Conservation (phyloP, 2,888 invertebrate species). For the Clanis bilineata region DNA sequence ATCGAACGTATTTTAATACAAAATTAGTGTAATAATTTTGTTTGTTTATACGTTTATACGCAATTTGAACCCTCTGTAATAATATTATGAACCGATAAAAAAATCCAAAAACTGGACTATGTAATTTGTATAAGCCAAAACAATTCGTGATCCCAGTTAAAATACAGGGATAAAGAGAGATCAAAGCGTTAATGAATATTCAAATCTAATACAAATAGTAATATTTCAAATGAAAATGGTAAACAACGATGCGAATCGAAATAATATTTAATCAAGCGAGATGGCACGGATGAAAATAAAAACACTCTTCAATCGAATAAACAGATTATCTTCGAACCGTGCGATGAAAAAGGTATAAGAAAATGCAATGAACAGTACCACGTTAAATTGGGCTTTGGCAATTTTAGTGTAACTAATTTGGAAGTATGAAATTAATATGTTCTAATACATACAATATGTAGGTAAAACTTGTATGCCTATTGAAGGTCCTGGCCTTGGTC, state of each 20-base stretch:
- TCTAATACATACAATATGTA: too few relatives aligned
- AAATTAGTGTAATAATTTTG: too few relatives aligned
- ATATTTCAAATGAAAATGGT: neutral
- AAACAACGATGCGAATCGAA: neutral
- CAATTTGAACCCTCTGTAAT: too few relatives aligned
- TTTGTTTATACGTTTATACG: too few relatives aligned
- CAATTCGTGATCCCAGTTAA: neutral
- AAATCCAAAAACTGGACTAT: too few relatives aligned
- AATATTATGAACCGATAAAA: too few relatives aligned
- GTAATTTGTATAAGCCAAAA: neutral
- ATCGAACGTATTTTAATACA: too few relatives aligned
- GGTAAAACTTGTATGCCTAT: too few relatives aligned
- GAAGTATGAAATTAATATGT: too few relatives aligned
- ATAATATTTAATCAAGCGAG: conserved; percentile 1
- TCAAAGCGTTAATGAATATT: neutral
- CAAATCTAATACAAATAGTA: neutral
- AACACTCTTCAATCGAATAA: neutral
- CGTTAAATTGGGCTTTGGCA: too few relatives aligned
- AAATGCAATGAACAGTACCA: neutral
- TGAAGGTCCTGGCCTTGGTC: too few relatives aligned
- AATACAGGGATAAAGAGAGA: neutral
- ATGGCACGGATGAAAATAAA: neutral
- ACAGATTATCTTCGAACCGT: neutral
- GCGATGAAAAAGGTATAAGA: neutral
- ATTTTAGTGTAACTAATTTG: too few relatives aligned